These are phyloP conservation scores for Xestia c-nigrum DNA, from an alignment of 2,888 invertebrate species.

Conservation along the genomic window DNA sequence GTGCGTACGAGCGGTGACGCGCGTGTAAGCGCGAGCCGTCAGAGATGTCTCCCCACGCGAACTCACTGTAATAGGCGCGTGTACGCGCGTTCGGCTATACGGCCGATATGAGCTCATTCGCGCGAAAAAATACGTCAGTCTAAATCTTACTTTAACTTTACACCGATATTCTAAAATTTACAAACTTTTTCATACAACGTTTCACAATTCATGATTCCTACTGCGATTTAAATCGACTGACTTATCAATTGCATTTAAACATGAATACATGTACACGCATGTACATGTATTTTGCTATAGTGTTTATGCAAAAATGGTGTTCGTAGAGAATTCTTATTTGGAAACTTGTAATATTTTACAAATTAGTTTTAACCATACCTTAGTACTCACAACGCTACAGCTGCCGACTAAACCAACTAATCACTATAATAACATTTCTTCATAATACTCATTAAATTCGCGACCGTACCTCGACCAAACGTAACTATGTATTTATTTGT, in stretches of 20 bases:
- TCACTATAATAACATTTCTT: constrained; percentile 60
- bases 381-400: constrained; percentile 60
- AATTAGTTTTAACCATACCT: constrained; percentile 41
- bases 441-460: constrained; percentile 68
- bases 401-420: constrained; percentile 63
- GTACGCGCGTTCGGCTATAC: background rate
- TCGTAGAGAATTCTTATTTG: constrained; percentile 37
- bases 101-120: background rate
- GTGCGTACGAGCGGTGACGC: no score
- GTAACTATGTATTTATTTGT: constrained; percentile 22
- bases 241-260: constrained; percentile 32
- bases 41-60: background rate
- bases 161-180: background rate
- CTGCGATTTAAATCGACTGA: constrained; percentile 17
- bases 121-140: background rate
- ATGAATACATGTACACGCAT: constrained; percentile 21
- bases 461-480: constrained; percentile 45
- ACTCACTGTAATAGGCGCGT: background rate
- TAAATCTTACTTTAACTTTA: background rate
- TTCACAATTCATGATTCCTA: constrained; percentile 10
- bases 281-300: constrained; percentile 6
- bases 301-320: constrained; percentile 40
- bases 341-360: constrained; percentile 48
- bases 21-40: background rate
- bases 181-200: constrained; percentile 17